Base-by-base conservation (phyloP, 2,888 invertebrate genomes). In the Cryptophagus acutangulus region DNA sequence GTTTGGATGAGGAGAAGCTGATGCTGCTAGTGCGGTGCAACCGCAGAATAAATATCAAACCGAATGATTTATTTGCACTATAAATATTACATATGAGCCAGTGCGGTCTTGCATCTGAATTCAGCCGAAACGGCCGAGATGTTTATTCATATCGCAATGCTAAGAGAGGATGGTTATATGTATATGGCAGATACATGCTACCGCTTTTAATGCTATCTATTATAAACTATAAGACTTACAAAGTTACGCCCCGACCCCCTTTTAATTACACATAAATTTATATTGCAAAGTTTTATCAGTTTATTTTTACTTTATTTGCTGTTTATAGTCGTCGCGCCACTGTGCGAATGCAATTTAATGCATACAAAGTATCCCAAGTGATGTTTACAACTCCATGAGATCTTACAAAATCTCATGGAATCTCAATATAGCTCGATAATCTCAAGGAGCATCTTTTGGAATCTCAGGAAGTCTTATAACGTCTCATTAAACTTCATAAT, bases 11-110 rank as follows among this genome's bases (percentile, higher is more conserved):
- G n/a, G n/a, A n/a, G n/a, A n/a, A n/a, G n/a, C n/a, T n/a, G n/a
- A n/a, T n/a, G n/a, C n/a, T n/a, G n/a, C n/a, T n/a, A n/a, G n/a
- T n/a, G n/a, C n/a, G n/a, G n/a, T n/a, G n/a, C n/a, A n/a, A 42
- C 45, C 35, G 35, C 45, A 35, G 41, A 45, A 42, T 45, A 45
- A 45, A 52, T 52, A 52, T 52, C 48, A 52, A 49, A 50, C 50
- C 41, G 45, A 45, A 47, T 52, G 52, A 52, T 51, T 52, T 52
- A 52, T 52, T 45, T 49, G 44, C 46, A 48, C 48, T 44, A 50
- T 52, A 48, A 52, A 52, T 50, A 52, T 52, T 46, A 47, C 47
- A 52, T 50, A 50, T 50, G 50, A 46, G 43, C 43, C 45, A 42
- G 34, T 40, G 48, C 40, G 46, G 48, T 41, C 37, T 45, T 36